Evolutionary conservation across 2,888 invertebrate genomes (phyloP), one percentile per base, ranked within the genome.

Genomic region (Drosophila monieri): DNA sequence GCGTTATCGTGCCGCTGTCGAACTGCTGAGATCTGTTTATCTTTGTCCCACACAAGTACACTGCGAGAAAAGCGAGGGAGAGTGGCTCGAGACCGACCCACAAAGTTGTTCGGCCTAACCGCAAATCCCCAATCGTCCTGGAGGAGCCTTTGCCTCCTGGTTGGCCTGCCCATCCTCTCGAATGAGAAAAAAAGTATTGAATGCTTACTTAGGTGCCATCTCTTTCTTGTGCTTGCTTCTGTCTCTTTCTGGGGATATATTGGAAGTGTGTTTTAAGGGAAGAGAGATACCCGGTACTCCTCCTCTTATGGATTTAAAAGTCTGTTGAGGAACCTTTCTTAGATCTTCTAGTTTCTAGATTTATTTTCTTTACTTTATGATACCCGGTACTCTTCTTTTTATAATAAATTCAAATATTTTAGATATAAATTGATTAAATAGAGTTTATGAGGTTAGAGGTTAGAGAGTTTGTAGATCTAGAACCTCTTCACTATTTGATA

Each of bases 1-100:
- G 65, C 74, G 71, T 52, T 48, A 43, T 52, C 55, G 48, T 39
- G 64, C 53, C 64, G 44, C 66, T 41, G 54, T 51, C 49, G 61
- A 55, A 78, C 66, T 74, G 76, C 47, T 44, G 66, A 47, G 69
- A 57, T 60, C 61, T 74, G 73, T 83, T 83, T 73, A 67, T 74
- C 71, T 68, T 74, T 62, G 55, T 62, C 76, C 59, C 43, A 37
- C 64, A 46, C 62, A 15, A 8, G n/a, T 25, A n/a, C 8, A 46
- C 23, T 9, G 35, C 10, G 15, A 32, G 49, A 15, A 25, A 41
- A 55, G 21, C 18, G 27, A 15, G 39, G 27, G n/a, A n/a, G 25
- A 4, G 2, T 12, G 46, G n/a, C n/a, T n/a, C n/a, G n/a, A n/a
- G n/a, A 32, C 15, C 59, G 27, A 58, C 27, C 35, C 65, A 44